A percentile compares a stretch with the other conserved stretches of the same genome.
phyloP scores from a whole-genome alignment of 2,113 vertebrate genomes.

The Oreocharis arfaki region DNA sequence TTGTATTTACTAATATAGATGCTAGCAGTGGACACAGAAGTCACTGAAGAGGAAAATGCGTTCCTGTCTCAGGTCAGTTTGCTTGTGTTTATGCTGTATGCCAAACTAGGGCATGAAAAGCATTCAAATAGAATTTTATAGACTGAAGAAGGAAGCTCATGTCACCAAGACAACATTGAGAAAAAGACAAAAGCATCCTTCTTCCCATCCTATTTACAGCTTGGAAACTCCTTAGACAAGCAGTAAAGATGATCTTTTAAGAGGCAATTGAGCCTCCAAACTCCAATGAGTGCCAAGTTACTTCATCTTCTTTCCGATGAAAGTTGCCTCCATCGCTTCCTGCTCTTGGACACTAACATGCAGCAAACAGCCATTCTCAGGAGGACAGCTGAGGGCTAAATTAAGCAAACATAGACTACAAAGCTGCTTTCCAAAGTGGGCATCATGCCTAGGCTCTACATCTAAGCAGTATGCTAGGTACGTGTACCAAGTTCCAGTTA shows the following conservation, averaged over 20 bases:
- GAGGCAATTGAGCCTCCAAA: conserved; percentile 2
- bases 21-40: neutral
- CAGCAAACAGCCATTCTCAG: neutral
- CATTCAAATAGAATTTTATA: conserved; percentile 13
- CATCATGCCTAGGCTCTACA: conserved; percentile 44
- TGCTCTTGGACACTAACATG: neutral
- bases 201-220: neutral
- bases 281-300: neutral
- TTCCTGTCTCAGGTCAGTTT: neutral
- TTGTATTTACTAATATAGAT: neutral
- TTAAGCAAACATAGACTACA: conserved; percentile 50
- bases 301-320: conserved; percentile 20
- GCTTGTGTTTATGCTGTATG: neutral
- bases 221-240: conserved; percentile 28
- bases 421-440: conserved; percentile 35
- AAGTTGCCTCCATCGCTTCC: conserved; percentile 22
- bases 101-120: neutral
- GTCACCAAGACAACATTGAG: conserved; percentile 36
- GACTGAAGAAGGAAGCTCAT: neutral
- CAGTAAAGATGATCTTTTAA: conserved; percentile 18
- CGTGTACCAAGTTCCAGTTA: neutral
- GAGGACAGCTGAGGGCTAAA: conserved; percentile 48
- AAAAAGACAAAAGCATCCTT: conserved; percentile 9
- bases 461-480: conserved; percentile 16
- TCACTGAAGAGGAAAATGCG: neutral